Conservation (phyloP, 2,888 invertebrate genomes). For the Autographa gamma region DNA sequence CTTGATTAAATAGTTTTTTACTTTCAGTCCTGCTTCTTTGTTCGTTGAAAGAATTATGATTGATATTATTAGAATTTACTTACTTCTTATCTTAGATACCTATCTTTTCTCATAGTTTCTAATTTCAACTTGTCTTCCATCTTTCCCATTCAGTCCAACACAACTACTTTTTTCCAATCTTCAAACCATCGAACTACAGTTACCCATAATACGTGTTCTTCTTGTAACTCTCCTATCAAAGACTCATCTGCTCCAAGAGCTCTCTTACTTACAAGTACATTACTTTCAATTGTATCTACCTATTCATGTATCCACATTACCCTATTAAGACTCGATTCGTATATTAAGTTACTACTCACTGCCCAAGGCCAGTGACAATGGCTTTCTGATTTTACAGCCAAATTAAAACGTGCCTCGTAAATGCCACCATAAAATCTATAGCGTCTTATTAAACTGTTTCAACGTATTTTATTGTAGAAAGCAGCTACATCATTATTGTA, state of each 20-base stretch:
- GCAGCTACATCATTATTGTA: slow-evolving; percentile 55
- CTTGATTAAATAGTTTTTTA: slow-evolving; percentile 82
- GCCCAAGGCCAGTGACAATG: slow-evolving; percentile 33
- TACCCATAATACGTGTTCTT: no score
- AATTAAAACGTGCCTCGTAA: slow-evolving; percentile 71
- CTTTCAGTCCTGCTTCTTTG: slow-evolving; percentile 56
- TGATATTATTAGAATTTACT: slow-evolving; percentile 1
- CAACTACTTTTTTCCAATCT: background rate
- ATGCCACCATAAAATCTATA: slow-evolving; percentile 73
- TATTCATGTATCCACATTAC: background rate
- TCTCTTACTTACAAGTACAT: background rate
- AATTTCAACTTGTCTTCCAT: no score
- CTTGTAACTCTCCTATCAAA: no score
- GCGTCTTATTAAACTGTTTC: slow-evolving; percentile 68
- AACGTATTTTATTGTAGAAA: slow-evolving; percentile 66
- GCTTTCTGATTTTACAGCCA: slow-evolving; percentile 68
- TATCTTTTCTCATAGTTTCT: background rate
- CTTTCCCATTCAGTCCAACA: background rate
- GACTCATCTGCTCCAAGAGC: background rate
- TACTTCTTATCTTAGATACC: background rate
- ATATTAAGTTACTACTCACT: slow-evolving; percentile 25
- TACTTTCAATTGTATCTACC: background rate
- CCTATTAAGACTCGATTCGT: background rate
- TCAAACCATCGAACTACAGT: background rate
- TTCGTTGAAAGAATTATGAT: slow-evolving; percentile 16